Evolutionary conservation across 1,140 invertebrate species (phyloP).

Genomic region (Eumeta japonica): DNA sequence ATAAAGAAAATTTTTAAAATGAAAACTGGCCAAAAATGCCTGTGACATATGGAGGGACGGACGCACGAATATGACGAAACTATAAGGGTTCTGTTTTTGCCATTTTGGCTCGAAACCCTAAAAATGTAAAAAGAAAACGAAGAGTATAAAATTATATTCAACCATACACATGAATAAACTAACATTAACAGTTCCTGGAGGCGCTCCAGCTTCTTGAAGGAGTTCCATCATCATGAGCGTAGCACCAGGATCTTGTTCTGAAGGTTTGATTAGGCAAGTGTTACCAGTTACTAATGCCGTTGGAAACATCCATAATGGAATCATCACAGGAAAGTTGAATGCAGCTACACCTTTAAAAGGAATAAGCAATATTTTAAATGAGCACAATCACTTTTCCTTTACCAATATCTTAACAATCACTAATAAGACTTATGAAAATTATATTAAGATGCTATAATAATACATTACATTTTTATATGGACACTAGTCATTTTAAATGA

Average conservation of each 20-base stretch:
- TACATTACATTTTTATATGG: too few relatives aligned
- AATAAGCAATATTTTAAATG: too few relatives aligned
- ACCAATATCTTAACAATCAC: too few relatives aligned
- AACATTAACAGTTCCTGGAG: conserved; percentile 89
- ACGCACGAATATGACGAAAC: too few relatives aligned
- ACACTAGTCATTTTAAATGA: not conserved
- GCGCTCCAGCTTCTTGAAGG: conserved; percentile 86
- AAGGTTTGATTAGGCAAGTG: conserved; percentile 81
- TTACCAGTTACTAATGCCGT: conserved; percentile 89
- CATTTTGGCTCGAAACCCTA: too few relatives aligned
- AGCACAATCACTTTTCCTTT: too few relatives aligned
- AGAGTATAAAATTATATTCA: conserved; percentile 2
- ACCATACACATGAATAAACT: conserved; percentile 20
- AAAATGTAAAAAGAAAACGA: conserved; percentile 3
- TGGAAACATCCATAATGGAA: conserved; percentile 99
- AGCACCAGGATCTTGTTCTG: conserved; percentile 95
- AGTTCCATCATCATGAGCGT: conserved; percentile 92
- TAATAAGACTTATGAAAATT: too few relatives aligned
- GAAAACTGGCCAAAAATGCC: not conserved
- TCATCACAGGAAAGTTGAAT: conserved; percentile 99
- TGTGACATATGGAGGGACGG: too few relatives aligned
- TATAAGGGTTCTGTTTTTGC: too few relatives aligned
- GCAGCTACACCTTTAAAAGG: conserved; percentile 75
- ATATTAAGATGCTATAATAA: too few relatives aligned
- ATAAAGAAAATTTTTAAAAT: too few relatives aligned